A percentile compares a stretch with the other conserved stretches of the same genome.
phyloP scores from a whole-genome alignment of 2,113 vertebrate genomes.

The Sialia sialis region DNA sequence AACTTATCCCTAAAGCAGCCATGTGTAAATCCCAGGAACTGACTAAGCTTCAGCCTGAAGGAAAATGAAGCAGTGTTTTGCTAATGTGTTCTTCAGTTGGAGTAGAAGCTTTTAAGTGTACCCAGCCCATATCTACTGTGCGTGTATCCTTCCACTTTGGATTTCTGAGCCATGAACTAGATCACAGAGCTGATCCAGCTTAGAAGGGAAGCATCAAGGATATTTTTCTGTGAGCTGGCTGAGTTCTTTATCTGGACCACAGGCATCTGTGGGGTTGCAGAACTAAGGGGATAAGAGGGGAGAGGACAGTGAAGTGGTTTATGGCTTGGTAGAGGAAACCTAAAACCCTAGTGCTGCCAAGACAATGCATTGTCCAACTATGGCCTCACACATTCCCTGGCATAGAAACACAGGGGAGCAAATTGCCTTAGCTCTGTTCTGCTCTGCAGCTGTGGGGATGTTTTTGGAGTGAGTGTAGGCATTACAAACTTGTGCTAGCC shows the following conservation, averaged over 20 bases:
- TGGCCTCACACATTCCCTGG: neutral
- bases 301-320: neutral
- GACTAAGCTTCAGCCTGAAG: neutral
- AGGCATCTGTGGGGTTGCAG: neutral
- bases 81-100: neutral
- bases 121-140: neutral
- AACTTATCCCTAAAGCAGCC: neutral
- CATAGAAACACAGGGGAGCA: neutral
- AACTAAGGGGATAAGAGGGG: neutral
- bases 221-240: constrained; percentile 19
- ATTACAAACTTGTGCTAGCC: neutral
- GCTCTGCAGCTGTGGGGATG: constrained; percentile 13
- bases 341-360: neutral
- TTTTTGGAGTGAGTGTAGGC: neutral
- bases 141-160: neutral
- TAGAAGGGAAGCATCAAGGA: neutral
- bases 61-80: neutral
- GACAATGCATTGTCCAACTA: neutral
- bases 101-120: neutral
- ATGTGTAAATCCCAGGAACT: neutral
- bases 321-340: neutral
- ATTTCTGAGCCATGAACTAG: constrained; percentile 11
- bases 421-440: neutral
- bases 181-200: constrained; percentile 44
- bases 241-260: constrained; percentile 7